A percentile compares a stretch with the other conserved stretches of the same genome.
phyloP scores from a whole-genome alignment of 2,113 vertebrate genomes.

The Sula dactylatra region DNA sequence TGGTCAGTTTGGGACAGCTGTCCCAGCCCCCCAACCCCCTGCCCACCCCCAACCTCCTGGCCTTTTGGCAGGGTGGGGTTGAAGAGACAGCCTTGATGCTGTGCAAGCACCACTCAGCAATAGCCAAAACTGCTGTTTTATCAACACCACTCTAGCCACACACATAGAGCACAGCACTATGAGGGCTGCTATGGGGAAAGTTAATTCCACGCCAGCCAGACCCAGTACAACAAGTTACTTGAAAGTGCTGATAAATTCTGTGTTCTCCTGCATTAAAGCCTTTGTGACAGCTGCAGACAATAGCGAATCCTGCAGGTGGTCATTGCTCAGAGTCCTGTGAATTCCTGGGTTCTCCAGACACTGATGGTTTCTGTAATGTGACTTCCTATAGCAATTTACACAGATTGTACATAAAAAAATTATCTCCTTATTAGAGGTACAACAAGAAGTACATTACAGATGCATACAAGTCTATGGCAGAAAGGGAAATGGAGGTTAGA shows the following conservation, averaged over 20 bases:
- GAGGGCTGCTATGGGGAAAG: neutral
- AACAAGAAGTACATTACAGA: neutral
- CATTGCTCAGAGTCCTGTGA: neutral
- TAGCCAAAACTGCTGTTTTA: neutral
- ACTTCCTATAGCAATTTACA: neutral
- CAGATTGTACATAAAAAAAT: neutral
- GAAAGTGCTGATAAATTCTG: neutral
- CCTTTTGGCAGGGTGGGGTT: neutral
- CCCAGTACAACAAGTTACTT: neutral
- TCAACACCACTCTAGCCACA: neutral
- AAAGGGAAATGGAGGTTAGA: neutral
- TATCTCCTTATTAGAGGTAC: neutral
- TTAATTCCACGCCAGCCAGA: neutral
- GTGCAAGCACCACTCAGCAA: neutral
- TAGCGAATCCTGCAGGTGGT: neutral
- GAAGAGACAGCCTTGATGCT: neutral
- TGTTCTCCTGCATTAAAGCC: neutral
- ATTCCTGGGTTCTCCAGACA: neutral
- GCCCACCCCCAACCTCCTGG: neutral
- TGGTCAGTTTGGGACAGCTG: neutral
- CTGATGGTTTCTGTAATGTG: neutral
- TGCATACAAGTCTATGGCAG: neutral
- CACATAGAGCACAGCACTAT: neutral
- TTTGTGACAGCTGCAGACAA: neutral
- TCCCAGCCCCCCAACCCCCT: neutral